Evolutionary conservation across 2,797 vertebrate genomes (phyloP), one percentile per base, ranked within the genome.

Genomic region (Parambassis ranga): DNA sequence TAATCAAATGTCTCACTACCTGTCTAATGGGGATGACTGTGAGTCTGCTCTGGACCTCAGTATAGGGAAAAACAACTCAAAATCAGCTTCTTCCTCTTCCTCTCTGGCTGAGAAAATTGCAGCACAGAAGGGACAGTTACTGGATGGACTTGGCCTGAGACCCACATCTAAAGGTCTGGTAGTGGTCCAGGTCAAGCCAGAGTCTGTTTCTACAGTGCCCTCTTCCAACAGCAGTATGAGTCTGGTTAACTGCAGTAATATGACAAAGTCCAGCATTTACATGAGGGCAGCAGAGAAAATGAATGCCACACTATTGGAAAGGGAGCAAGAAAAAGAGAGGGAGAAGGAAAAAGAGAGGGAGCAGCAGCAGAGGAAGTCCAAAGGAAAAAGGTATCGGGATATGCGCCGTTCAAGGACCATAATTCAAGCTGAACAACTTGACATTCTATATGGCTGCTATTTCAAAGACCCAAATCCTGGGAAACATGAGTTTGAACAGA

Each of bases 381-480:
- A 92, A 86, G 89, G 85, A 37, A 90, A 90, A 55, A 60, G 91
- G 11, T 94, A 92, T 63, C 83, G 89, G 15, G 93, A 94, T 59
- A 94, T 93, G 92, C 81, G 93, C 30, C 94, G 95, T 46, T 94
- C 96, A n/a, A 92, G 96, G 22, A 98, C 96, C 52, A 96, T 96
- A 65, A 96, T 98, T 79, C 91, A 96, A 79, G 94, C 95, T 0
- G 95, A 96, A 61, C 96, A 98, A 76, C 92, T 98, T n/a, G 95
- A 97, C 77, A 93, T 96, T 61, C 88, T 98, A n/a, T 96, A 96
- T 31, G 94, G 96, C 38, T 97, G 95, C 93, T 98, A 98, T 73
- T 95, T 96, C 83, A 95, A 95, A 91, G 95, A 98, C 59, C 95
- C 96, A 14, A 97, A 97, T 76, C 96, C 96, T 1, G 95, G 95